These are phyloP conservation scores for Nomada fabriciana DNA, from an alignment of 2,888 invertebrate species.

Conservation along the genomic window DNA sequence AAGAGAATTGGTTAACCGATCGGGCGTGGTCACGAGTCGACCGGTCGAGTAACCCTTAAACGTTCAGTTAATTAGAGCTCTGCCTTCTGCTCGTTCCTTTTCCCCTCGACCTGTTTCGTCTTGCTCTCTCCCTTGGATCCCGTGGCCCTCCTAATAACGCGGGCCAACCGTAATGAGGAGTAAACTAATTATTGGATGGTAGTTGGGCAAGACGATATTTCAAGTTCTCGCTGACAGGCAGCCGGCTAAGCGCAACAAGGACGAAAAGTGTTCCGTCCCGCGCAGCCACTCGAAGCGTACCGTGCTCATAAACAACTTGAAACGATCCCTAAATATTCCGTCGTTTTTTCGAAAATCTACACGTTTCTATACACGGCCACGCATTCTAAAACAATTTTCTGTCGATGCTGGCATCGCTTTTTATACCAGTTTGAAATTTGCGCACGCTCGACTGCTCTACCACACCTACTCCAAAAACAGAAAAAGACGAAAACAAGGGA, in stretches of 20 bases:
- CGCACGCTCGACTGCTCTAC: no score
- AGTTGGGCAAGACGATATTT: slow-evolving; percentile 82
- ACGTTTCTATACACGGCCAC: not conserved
- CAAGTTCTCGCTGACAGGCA: slow-evolving; percentile 81
- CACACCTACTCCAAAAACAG: no score
- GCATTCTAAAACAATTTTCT: not conserved
- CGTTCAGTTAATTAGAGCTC: slow-evolving; percentile 81
- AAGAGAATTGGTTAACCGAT: slow-evolving; percentile 65
- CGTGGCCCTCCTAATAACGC: slow-evolving; percentile 78
- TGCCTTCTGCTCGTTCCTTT: slow-evolving; percentile 63
- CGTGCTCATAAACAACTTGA: slow-evolving; percentile 66
- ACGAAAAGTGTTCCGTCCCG: slow-evolving; percentile 44
- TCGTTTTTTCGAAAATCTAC: not conserved
- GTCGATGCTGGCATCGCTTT: no score
- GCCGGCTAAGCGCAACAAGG: slow-evolving; percentile 76
- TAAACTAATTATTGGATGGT: slow-evolving; percentile 83
- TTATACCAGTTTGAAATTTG: no score
- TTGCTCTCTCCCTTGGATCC: slow-evolving; percentile 49
- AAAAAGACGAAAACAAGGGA: no score
- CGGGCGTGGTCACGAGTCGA: slow-evolving; percentile 77
- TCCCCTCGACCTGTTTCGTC: slow-evolving; percentile 44
- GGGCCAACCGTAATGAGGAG: slow-evolving; percentile 82
- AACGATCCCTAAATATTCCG: slow-evolving; percentile 47
- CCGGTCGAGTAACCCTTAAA: slow-evolving; percentile 79
- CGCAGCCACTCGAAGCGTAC: slow-evolving; percentile 21